Evolutionary conservation across 2,888 invertebrate genomes (phyloP).

Genomic region (Adelognathus sp.): DNA sequence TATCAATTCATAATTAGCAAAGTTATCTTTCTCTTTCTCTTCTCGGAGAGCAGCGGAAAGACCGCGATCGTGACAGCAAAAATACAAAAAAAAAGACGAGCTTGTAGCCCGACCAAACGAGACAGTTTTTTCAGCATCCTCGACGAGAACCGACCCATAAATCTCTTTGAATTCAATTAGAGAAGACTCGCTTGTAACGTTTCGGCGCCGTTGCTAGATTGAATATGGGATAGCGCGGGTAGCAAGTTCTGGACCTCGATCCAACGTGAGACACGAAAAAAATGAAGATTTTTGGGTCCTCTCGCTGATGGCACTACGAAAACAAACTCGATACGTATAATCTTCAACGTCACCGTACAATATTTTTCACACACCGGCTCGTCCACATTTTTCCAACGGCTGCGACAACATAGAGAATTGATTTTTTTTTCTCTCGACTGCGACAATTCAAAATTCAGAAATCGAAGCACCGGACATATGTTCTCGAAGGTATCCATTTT

Average conservation of each 20-base stretch:
- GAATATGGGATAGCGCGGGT: conserved; percentile 16
- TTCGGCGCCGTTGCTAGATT: conserved; percentile 58
- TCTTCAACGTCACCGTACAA: conserved; percentile 10
- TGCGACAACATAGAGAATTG: neutral
- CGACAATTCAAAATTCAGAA: neutral
- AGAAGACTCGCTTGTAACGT: conserved; percentile 63
- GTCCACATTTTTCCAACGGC: neutral
- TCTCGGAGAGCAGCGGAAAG: conserved; percentile 14
- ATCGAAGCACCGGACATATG: neutral
- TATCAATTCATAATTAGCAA: conserved; percentile 48
- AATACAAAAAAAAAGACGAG: conserved; percentile 20
- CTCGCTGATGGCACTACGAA: conserved; percentile 55
- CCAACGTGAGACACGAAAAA: neutral
- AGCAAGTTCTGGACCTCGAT: conserved; percentile 30
- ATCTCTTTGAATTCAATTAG: conserved; percentile 75
- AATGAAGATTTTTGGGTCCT: conserved; percentile 20
- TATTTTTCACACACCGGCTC: neutral
- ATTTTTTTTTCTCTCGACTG: neutral
- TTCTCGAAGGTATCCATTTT: neutral
- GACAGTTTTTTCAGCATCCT: conserved; percentile 47
- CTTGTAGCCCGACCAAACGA: conserved; percentile 49
- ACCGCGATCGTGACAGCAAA: conserved; percentile 35
- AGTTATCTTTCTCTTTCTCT: conserved; percentile 7
- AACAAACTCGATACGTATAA: conserved; percentile 61
- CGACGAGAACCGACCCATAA: conserved; percentile 63